Conservation (phyloP, 1,140 invertebrate species). For the Anoplolepis gracilipes region DNA sequence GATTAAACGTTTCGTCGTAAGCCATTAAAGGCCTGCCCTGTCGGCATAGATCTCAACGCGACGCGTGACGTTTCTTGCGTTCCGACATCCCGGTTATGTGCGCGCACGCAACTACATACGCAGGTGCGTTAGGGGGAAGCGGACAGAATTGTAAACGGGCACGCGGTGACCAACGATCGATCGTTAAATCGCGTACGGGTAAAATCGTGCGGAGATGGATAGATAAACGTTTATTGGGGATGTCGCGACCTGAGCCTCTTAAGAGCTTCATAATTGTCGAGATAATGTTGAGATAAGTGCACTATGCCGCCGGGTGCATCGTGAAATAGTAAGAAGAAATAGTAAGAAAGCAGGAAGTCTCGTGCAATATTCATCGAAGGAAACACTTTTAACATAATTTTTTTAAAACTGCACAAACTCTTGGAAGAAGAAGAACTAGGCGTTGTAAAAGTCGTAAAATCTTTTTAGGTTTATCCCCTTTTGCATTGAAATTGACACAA, state of each 20-base stretch:
- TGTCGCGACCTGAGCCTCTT: constrained; percentile 38
- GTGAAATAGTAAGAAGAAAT: neutral
- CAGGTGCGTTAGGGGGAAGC: constrained; percentile 30
- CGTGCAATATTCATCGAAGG: neutral
- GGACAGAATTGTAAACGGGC: constrained; percentile 46
- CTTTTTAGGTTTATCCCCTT: neutral
- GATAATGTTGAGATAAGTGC: constrained; percentile 42
- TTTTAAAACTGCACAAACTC: neutral
- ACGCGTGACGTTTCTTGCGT: constrained; percentile 27
- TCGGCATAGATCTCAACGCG: constrained; percentile 8
- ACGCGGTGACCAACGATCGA: constrained; percentile 21
- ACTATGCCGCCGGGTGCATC: neutral
- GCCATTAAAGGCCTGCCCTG: constrained; percentile 30
- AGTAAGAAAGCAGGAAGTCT: neutral
- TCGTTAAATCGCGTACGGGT: constrained; percentile 49
- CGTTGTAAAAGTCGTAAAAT: neutral
- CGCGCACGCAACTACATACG: neutral
- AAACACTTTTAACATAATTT: neutral
- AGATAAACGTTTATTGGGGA: constrained; percentile 56
- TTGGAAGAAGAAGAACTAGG: neutral
- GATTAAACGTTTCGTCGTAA: constrained; percentile 70
- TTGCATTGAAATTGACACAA: neutral
- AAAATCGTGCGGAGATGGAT: constrained; percentile 42
- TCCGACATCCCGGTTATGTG: constrained; percentile 28
- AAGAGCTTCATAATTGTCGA: constrained; percentile 47